Evolutionary conservation across 2,888 invertebrate species (phyloP).

Genomic region (Glaucopsyche alexis): DNA sequence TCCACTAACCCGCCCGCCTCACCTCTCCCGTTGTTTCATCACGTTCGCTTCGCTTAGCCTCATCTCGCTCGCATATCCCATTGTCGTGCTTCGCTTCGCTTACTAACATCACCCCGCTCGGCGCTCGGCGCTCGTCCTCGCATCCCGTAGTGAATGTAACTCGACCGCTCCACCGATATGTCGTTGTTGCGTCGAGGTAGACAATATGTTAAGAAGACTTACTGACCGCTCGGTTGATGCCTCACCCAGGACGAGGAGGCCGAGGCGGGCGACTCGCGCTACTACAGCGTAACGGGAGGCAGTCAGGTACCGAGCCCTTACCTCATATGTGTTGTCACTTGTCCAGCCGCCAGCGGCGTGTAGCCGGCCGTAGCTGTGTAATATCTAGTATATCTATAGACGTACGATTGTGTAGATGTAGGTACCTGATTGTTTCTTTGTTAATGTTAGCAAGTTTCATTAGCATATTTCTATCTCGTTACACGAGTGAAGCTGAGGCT

Average conservation of each 20-base stretch:
- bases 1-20: slow-evolving; percentile 62
- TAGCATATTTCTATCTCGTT: slow-evolving; percentile 37
- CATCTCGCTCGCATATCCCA: slow-evolving; percentile 58
- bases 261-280: slow-evolving; percentile 77
- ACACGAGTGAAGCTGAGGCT: slow-evolving; percentile 28
- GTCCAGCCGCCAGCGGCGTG: slow-evolving; percentile 37
- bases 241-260: slow-evolving; percentile 78
- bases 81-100: slow-evolving; percentile 55
- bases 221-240: slow-evolving; percentile 77
- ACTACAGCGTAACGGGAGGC: slow-evolving; percentile 79
- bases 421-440: slow-evolving; percentile 69
- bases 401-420: slow-evolving; percentile 46
- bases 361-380: slow-evolving; percentile 17
- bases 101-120: slow-evolving; percentile 62
- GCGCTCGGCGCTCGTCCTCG: slow-evolving; percentile 51
- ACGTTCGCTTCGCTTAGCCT: slow-evolving; percentile 64
- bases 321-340: slow-evolving; percentile 34
- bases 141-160: slow-evolving; percentile 44
- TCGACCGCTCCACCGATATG: slow-evolving; percentile 64
- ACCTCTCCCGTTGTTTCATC: slow-evolving; percentile 58
- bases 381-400: not conserved
- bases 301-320: slow-evolving; percentile 70
- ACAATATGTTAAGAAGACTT: slow-evolving; percentile 70
- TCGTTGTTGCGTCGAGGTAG: slow-evolving; percentile 63
- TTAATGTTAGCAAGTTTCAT: slow-evolving; percentile 39